Evolutionary conservation across 1,140 invertebrate species (phyloP).

Genomic region (Subanguina moxae): DNA sequence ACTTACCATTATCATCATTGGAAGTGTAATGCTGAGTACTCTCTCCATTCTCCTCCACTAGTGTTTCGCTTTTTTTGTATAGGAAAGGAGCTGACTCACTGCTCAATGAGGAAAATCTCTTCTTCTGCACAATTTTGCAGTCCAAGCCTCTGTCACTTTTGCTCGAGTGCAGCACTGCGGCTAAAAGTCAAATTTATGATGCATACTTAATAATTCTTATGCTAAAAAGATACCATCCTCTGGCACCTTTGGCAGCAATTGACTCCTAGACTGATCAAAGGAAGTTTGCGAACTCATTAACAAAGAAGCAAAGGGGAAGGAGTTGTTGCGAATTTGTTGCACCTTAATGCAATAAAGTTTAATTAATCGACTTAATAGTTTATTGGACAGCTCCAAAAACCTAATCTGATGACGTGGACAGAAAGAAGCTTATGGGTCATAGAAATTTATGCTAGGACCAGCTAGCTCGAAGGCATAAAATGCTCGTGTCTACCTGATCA

Average conservation of each 20-base stretch:
- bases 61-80: too few species aligned
- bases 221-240: conserved; percentile 12
- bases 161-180: not conserved
- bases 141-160: conserved; percentile 1
- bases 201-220: not conserved
- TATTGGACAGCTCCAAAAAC: too few species aligned
- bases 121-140: not conserved
- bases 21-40: too few species aligned
- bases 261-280: conserved; percentile 17
- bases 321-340: conserved; percentile 32
- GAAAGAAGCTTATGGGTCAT: too few species aligned
- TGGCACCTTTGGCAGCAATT: conserved; percentile 30
- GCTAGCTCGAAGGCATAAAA: too few species aligned
- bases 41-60: too few species aligned
- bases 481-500: too few species aligned
- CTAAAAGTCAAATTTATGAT: not conserved
- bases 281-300: conserved; percentile 31
- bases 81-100: not conserved
- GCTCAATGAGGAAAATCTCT: not conserved
- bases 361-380: too few species aligned
- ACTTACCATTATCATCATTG: too few species aligned
- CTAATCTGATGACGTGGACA: too few species aligned
- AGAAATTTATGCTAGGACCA: too few species aligned
- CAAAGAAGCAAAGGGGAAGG: conserved; percentile 32
- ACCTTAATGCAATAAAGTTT: too few species aligned